These are phyloP conservation scores for Onychomys leucogaster DNA, from an alignment of 2,797 vertebrate genomes.

Conservation along the genomic window DNA sequence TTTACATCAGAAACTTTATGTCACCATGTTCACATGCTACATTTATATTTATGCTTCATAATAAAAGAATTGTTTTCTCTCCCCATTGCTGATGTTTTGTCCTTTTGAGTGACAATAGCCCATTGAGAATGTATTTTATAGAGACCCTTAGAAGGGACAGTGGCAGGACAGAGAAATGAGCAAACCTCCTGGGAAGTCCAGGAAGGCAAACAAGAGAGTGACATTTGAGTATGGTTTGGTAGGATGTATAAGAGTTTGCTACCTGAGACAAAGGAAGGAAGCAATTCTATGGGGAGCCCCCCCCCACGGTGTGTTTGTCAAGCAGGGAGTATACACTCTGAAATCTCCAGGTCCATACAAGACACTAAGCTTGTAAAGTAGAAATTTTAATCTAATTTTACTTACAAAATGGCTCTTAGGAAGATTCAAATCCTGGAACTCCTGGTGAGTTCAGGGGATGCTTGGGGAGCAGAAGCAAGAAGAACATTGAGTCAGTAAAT, in stretches of 20 bases:
- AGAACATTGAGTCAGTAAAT: slow-evolving; percentile 57
- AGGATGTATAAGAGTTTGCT: slow-evolving; percentile 3
- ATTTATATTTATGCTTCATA: neutral
- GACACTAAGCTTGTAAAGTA: neutral
- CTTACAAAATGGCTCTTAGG: slow-evolving; percentile 31
- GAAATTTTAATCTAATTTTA: neutral
- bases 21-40: neutral
- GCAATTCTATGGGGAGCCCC: neutral
- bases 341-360: neutral
- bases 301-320: neutral
- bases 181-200: neutral
- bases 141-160: neutral
- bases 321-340: neutral
- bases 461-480: neutral
- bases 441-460: neutral
- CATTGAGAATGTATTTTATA: neutral
- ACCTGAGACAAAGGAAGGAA: slow-evolving; percentile 22
- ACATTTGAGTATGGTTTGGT: slow-evolving; percentile 20
- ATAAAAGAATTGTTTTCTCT: neutral
- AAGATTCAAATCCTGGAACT: slow-evolving; percentile 31
- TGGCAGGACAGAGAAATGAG: neutral
- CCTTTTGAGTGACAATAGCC: neutral
- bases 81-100: neutral
- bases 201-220: neutral
- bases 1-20: neutral